phyloP scores from a whole-genome alignment of 2,888 invertebrate species.

The Oegoconia quadripuncta region DNA sequence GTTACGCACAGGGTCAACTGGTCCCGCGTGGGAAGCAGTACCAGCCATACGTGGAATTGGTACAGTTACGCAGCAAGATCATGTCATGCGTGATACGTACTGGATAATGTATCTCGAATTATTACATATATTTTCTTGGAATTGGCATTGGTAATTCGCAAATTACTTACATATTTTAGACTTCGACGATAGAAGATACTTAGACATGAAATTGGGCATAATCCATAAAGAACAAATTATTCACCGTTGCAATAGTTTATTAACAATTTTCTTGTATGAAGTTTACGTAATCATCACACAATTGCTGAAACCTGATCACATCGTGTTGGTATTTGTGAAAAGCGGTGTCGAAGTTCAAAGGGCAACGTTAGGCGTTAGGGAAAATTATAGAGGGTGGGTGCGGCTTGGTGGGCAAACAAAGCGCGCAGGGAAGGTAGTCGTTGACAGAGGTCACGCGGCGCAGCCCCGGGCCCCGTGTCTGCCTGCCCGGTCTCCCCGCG shows the following conservation, averaged over 20 bases:
- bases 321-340: conserved; percentile 20
- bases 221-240: no score
- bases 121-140: conserved; percentile 30
- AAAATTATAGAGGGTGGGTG: conserved; percentile 42
- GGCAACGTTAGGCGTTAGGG: conserved; percentile 31
- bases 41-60: conserved; percentile 4
- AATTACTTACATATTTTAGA: no score
- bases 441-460: conserved; percentile 44
- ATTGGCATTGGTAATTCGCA: no score
- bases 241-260: no score
- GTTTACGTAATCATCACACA: conserved; percentile 7
- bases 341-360: conserved; percentile 49
- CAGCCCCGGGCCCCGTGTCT: conserved; percentile 29
- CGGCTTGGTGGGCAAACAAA: conserved; percentile 45
- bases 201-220: no score
- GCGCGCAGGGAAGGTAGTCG: conserved; percentile 42
- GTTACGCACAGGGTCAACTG: conserved; percentile 41
- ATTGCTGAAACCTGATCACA: conserved; percentile 7
- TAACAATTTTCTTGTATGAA: not conserved
- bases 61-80: conserved; percentile 12
- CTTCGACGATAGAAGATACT: no score
- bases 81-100: conserved; percentile 26
- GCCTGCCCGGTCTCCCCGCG: conserved; percentile 28
- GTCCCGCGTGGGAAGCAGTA: conserved; percentile 47
- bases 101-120: conserved; percentile 26